Conservation (phyloP, 2,888 invertebrate genomes). For the Cyaniris semiargus region DNA sequence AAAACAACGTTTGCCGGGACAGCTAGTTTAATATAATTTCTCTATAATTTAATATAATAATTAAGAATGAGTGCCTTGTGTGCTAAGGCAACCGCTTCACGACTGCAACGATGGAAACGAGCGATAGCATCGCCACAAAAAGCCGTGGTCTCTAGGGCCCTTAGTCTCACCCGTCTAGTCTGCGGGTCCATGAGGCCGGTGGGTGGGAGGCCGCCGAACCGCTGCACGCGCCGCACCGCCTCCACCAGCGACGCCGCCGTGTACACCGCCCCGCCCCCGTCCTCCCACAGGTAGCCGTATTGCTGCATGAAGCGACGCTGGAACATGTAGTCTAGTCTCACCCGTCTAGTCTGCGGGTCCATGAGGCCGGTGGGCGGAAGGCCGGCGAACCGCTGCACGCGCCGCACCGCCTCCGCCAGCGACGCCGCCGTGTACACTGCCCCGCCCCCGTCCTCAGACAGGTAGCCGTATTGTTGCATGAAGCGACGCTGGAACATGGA, state of each 20-base stretch:
- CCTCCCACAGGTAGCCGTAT: constrained; percentile 81
- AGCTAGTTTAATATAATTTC: too few species aligned
- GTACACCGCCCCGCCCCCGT: constrained; percentile 78
- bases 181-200: constrained; percentile 84
- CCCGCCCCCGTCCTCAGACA: constrained; percentile 65
- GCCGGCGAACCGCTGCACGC: constrained; percentile 86
- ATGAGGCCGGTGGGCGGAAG: constrained; percentile 84
- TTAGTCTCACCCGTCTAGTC: constrained; percentile 78
- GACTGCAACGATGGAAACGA: too few species aligned
- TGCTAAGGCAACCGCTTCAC: too few species aligned
- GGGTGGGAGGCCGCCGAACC: constrained; percentile 84
- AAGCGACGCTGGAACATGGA: constrained; percentile 77
- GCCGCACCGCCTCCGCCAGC: constrained; percentile 82
- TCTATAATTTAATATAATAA: too few species aligned
- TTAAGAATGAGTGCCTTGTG: too few species aligned
- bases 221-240: constrained; percentile 84
- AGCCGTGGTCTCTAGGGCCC: too few species aligned
- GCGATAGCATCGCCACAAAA: too few species aligned
- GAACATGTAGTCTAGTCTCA: constrained; percentile 46
- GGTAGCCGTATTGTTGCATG: constrained; percentile 86
- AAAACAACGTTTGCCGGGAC: too few species aligned
- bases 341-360: constrained; percentile 83
- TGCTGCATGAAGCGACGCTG: constrained; percentile 84
- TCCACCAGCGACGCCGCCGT: constrained; percentile 82
- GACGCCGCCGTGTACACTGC: constrained; percentile 81